phyloP scores from a whole-genome alignment of 2,797 vertebrate genomes.

The Chiroxiphia lanceolata region DNA sequence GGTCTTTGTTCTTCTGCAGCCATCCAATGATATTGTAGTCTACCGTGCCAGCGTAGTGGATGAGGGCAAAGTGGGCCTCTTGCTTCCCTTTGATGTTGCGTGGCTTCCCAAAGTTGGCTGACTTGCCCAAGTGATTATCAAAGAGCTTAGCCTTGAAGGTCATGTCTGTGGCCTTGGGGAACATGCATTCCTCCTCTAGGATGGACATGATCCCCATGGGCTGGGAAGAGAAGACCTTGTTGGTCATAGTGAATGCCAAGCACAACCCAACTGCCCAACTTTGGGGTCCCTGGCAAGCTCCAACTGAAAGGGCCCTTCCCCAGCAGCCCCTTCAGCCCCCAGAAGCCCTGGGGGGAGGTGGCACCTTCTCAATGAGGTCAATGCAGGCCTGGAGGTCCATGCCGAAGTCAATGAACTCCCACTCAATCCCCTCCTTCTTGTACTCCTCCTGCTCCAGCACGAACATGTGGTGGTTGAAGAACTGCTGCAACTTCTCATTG shows the following conservation, averaged over 20 bases:
- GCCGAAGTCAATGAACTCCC: slow-evolving; percentile 96
- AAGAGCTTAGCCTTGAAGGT: slow-evolving; percentile 85
- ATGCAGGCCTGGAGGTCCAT: slow-evolving; percentile 92
- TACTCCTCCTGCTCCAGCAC: slow-evolving; percentile 96
- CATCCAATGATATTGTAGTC: slow-evolving; percentile 86
- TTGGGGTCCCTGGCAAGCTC: too few species aligned
- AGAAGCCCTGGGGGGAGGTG: fast-evolving
- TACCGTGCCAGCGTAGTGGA: slow-evolving; percentile 71
- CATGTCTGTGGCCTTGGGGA: slow-evolving; percentile 81
- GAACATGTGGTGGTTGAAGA: slow-evolving; percentile 99
- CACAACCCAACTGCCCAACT: not conserved
- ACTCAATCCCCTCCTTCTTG: slow-evolving; percentile 96
- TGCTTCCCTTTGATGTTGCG: slow-evolving; percentile 79
- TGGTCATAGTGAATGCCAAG: not conserved
- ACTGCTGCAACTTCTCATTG: slow-evolving; percentile 77
- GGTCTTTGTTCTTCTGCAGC: slow-evolving; percentile 87
- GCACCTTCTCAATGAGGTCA: slow-evolving; percentile 25
- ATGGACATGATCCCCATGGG: slow-evolving; percentile 70
- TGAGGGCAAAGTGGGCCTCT: slow-evolving; percentile 79
- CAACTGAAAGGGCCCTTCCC: not conserved
- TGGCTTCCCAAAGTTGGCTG: slow-evolving; percentile 83
- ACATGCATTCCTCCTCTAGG: slow-evolving; percentile 84
- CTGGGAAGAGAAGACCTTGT: not conserved
- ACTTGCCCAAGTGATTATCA: slow-evolving; percentile 84
- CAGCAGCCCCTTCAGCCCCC: not conserved